Base-by-base conservation (phyloP, 1,140 invertebrate species). In the Ceratosolen solmsi region DNA sequence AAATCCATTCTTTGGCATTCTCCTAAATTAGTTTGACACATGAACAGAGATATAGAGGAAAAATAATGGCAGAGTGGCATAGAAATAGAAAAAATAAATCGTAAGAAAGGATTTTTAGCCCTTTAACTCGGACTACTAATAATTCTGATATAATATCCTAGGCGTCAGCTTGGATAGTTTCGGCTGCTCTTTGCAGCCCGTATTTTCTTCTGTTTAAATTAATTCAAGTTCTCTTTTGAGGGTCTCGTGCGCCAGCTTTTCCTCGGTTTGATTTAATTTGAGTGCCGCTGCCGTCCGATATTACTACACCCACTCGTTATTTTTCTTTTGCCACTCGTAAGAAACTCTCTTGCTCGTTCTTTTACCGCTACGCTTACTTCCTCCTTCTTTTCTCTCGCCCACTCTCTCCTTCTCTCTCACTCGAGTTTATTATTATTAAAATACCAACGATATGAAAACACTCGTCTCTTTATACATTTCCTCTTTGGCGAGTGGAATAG, bases 161-260 rank as follows among this genome's bases (percentile, higher is more conserved):
- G 54, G 79, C 79, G 79, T 74, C 79, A 80, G 79, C 79, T 80
- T 80, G 71, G 70, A 80, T 70, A 80, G 4, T 80, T 80, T 73
- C 33, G 68, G 36, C 15, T 13, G 58, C 36, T 13, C n/a, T 51
- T 38, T 1, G 20, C n/a, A 20, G 0, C 77, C 46, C 41, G 54
- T 65, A 81, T 81, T 81, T 81, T 81, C 79, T 68, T 75, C 72
- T 75, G 60, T 75, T 81, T 81, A 81, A 81, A 75, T 75, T 81
- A 75, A 81, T 75, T 63, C 79, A 25, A 58, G 41, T 15, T 70
- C 38, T 51, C 79, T 58, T 80, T 74, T 51, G 71, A 80, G 41
- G 1, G 56, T 54, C 27, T 30, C 38, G 3, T 22, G 15, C 65
- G 5, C 41, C 27, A 11, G 11, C 13, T 56, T 49, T 58, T 22